Percentiles rank a stretch among this genome's conserved stretches.
Conservation (phyloP, 35 echinoderm and acorn worm genomes). For the Anneissia japonica region DNA sequence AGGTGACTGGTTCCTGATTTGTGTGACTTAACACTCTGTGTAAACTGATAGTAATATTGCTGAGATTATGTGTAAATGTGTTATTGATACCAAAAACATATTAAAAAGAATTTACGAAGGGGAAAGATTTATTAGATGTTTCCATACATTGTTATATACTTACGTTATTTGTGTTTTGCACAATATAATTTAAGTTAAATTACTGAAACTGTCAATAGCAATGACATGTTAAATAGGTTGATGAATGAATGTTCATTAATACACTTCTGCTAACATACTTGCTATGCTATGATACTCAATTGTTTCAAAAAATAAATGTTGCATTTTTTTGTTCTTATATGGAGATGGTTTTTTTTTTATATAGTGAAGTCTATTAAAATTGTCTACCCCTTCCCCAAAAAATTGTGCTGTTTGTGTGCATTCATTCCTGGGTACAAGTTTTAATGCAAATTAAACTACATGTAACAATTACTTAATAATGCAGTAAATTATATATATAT, state of each 20-base stretch:
- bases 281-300: too few relatives aligned
- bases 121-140: background rate
- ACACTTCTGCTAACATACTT: too few relatives aligned
- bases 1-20: too few relatives aligned
- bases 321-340: background rate
- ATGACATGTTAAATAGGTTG: background rate
- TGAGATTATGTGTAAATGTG: background rate
- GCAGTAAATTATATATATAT: too few relatives aligned
- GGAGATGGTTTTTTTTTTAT: background rate
- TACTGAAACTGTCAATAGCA: background rate
- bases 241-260: too few relatives aligned
- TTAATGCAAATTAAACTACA: too few relatives aligned
- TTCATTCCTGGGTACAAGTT: too few relatives aligned
- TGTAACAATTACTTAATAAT: too few relatives aligned
- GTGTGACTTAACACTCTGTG: too few relatives aligned
- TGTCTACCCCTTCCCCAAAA: background rate
- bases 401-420: background rate
- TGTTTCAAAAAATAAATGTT: background rate
- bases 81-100: background rate
- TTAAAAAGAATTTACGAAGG: background rate
- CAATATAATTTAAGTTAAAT: background rate
- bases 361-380: background rate
- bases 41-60: too few relatives aligned
- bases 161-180: too few relatives aligned
- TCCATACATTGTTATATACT: too few relatives aligned